Percentiles rank a stretch among this genome's conserved stretches.
Conservation (phyloP, 2,888 invertebrate species). For the Strigamia crassipes region DNA sequence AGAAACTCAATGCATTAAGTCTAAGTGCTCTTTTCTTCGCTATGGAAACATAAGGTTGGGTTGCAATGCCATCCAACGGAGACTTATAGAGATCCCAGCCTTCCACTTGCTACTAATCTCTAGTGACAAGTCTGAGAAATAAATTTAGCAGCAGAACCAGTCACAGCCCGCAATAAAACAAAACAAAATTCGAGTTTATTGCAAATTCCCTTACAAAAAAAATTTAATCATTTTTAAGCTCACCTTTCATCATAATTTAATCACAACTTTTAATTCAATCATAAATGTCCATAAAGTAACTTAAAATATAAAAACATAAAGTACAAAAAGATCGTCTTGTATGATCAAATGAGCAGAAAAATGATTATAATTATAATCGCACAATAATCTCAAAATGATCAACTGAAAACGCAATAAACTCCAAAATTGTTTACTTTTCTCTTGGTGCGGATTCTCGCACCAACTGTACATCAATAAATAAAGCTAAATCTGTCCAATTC, state of each 20-base stretch:
- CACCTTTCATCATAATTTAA: too few species aligned
- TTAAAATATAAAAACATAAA: too few species aligned
- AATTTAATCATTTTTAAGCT: too few species aligned
- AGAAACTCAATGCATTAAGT: constrained; percentile 19
- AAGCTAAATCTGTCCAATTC: background rate
- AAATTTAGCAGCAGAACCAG: constrained; percentile 7
- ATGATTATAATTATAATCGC: too few species aligned
- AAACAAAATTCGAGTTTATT: background rate
- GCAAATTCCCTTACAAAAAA: too few species aligned
- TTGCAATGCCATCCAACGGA: constrained; percentile 16
- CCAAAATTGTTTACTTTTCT: background rate
- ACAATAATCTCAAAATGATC: too few species aligned
- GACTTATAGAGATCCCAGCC: constrained; percentile 28
- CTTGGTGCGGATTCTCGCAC: background rate
- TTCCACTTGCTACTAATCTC: constrained; percentile 36
- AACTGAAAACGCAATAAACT: too few species aligned
- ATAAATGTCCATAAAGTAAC: too few species aligned
- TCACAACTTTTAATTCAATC: too few species aligned
- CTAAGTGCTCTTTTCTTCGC: constrained; percentile 17
- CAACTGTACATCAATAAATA: background rate
- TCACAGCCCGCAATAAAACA: background rate
- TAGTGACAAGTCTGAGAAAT: constrained; percentile 36
- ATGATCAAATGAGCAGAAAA: too few species aligned
- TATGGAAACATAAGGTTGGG: constrained; percentile 16
- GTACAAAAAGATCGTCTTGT: too few species aligned